Conservation (phyloP, 2,888 invertebrate genomes). For the Coenonympha glycerion region DNA sequence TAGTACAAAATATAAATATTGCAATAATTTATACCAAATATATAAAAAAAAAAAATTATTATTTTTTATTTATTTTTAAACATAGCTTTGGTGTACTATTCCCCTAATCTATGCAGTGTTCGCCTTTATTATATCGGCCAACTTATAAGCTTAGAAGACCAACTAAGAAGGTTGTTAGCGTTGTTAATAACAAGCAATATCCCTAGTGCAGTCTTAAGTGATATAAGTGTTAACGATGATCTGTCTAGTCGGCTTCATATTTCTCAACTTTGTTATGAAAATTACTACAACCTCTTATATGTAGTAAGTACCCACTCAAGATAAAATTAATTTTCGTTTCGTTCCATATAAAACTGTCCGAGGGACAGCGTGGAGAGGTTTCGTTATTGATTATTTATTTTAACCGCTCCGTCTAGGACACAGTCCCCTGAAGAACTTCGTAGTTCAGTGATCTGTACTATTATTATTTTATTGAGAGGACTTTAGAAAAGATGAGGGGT, state of each 20-base stretch:
- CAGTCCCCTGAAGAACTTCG: too few relatives aligned
- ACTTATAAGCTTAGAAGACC: background rate
- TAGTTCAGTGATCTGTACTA: too few relatives aligned
- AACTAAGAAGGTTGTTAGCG: conserved; percentile 1
- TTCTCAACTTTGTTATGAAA: background rate
- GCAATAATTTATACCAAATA: too few relatives aligned
- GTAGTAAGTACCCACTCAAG: background rate
- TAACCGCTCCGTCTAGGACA: background rate
- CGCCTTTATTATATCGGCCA: background rate
- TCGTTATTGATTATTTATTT: background rate
- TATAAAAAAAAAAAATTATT: too few relatives aligned
- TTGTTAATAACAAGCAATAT: background rate
- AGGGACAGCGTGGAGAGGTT: background rate
- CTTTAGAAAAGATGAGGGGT: too few relatives aligned
- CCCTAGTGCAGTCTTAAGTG: background rate
- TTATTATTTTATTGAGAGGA: too few relatives aligned
- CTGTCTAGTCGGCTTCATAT: background rate
- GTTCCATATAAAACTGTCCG: background rate
- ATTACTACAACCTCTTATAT: too few relatives aligned
- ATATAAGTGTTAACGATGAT: background rate
- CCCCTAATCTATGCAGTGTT: too few relatives aligned
- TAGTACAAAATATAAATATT: too few relatives aligned
- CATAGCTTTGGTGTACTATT: too few relatives aligned
- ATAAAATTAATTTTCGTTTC: background rate
- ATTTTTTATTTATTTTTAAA: too few relatives aligned